Evolutionary conservation across 2,888 invertebrate species (phyloP).

Genomic region (Drosophila subsilvestris): DNA sequence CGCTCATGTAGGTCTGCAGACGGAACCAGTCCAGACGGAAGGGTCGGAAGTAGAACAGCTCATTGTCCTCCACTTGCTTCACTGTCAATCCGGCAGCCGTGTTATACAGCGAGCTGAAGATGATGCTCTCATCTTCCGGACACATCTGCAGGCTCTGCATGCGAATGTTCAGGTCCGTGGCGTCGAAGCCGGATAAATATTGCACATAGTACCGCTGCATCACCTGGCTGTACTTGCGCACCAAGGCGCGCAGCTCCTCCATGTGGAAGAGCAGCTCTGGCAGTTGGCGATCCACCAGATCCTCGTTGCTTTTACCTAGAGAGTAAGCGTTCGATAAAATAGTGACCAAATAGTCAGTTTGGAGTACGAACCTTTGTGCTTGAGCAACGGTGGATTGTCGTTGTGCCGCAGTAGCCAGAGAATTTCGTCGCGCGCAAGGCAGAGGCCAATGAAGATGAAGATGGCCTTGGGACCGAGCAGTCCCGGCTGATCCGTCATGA

Average conservation of each 20-base stretch:
- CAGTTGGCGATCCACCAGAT: slow-evolving; percentile 96
- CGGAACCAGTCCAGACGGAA: slow-evolving; percentile 99
- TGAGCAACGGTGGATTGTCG: slow-evolving; percentile 95
- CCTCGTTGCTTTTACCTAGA: slow-evolving; percentile 89
- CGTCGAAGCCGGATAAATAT: slow-evolving; percentile 98
- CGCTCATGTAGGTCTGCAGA: slow-evolving; percentile 96
- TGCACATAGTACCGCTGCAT: slow-evolving; percentile 99
- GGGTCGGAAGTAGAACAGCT: slow-evolving; percentile 97
- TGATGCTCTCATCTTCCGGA: slow-evolving; percentile 97
- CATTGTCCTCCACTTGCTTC: slow-evolving; percentile 98
- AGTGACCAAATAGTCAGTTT: neutral
- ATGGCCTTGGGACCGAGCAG: slow-evolving; percentile 98
- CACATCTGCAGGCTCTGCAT: slow-evolving; percentile 92
- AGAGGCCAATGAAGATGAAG: slow-evolving; percentile 97
- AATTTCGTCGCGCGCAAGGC: slow-evolving; percentile 98
- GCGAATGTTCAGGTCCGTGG: slow-evolving; percentile 94
- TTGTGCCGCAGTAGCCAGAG: slow-evolving; percentile 98
- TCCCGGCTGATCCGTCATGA: slow-evolving; percentile 98
- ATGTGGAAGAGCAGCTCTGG: slow-evolving; percentile 99
- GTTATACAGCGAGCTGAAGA: slow-evolving; percentile 95
- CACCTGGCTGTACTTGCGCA: slow-evolving; percentile 97
- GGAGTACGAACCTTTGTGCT: slow-evolving; percentile 87
- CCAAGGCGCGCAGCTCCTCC: slow-evolving; percentile 97
- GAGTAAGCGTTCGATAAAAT: neutral
- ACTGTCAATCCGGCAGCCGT: slow-evolving; percentile 93